Evolutionary conservation across 2,113 vertebrate genomes (phyloP).

Genomic region (Herpailurus yagouaroundi): DNA sequence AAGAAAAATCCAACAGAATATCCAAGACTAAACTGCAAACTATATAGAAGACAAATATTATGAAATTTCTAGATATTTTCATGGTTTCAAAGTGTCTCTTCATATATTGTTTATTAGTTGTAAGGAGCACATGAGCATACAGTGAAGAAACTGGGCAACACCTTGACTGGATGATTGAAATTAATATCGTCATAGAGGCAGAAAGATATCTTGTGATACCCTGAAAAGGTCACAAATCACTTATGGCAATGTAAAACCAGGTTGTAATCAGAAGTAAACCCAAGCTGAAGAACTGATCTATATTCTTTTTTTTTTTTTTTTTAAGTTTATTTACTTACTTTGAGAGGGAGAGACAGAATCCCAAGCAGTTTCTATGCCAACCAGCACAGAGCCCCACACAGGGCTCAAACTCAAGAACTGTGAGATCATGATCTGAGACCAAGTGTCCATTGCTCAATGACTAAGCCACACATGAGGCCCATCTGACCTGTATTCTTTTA

Average conservation of each 20-base stretch:
- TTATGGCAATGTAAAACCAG: neutral
- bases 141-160: neutral
- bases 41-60: neutral
- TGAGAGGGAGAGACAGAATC: too few relatives aligned
- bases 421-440: too few relatives aligned
- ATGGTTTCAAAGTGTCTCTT: neutral
- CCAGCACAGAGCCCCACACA: too few relatives aligned
- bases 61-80: neutral
- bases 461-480: too few relatives aligned
- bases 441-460: too few relatives aligned
- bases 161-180: neutral
- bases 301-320: neutral
- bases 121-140: neutral
- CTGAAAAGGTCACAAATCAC: neutral
- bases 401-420: too few relatives aligned
- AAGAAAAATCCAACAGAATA: neutral
- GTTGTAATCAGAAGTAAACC: neutral
- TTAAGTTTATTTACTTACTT: too few relatives aligned
- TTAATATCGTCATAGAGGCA: neutral
- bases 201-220: neutral
- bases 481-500: neutral
- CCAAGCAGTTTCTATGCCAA: too few relatives aligned
- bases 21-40: neutral
- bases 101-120: neutral
- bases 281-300: neutral